Evolutionary conservation across 2,888 invertebrate species (phyloP).

Genomic region (Heteromyza rotundicornis): DNA sequence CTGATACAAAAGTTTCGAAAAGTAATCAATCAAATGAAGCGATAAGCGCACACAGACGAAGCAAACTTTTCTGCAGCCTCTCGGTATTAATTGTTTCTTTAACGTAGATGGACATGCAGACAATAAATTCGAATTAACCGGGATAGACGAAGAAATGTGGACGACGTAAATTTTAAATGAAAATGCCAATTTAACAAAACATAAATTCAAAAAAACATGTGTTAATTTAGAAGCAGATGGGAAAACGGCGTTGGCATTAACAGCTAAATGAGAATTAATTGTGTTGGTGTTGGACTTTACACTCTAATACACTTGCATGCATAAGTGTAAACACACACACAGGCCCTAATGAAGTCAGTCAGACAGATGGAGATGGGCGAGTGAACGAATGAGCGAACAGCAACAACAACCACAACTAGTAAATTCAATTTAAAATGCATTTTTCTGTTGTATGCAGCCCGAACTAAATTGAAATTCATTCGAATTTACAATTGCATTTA

Average conservation of each 20-base stretch:
- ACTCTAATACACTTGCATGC: not conserved
- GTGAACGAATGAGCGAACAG: not conserved
- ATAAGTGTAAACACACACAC: not conserved
- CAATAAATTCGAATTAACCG: not conserved
- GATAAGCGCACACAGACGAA: too few species aligned
- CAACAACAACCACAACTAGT: not conserved
- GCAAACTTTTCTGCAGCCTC: not conserved
- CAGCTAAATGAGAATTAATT: slow-evolving; percentile 4
- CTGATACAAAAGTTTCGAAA: not conserved
- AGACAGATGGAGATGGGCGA: not conserved
- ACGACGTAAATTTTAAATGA: too few species aligned
- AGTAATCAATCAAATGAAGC: slow-evolving; percentile 13
- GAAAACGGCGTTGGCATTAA: not conserved
- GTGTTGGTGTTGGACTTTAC: not conserved
- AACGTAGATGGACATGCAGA: not conserved
- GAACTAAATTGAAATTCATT: slow-evolving; percentile 20
- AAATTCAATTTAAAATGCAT: slow-evolving; percentile 17
- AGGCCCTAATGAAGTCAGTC: not conserved
- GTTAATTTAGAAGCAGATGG: not conserved
- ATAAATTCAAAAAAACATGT: not conserved
- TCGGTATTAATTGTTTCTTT: not conserved
- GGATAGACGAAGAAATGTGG: not conserved
- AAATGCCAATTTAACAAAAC: not conserved
- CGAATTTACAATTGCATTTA: slow-evolving; percentile 9
- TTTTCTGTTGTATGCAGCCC: slow-evolving; percentile 12